Conservation (phyloP, 2,113 vertebrate genomes). For the Pterocles burchelli region DNA sequence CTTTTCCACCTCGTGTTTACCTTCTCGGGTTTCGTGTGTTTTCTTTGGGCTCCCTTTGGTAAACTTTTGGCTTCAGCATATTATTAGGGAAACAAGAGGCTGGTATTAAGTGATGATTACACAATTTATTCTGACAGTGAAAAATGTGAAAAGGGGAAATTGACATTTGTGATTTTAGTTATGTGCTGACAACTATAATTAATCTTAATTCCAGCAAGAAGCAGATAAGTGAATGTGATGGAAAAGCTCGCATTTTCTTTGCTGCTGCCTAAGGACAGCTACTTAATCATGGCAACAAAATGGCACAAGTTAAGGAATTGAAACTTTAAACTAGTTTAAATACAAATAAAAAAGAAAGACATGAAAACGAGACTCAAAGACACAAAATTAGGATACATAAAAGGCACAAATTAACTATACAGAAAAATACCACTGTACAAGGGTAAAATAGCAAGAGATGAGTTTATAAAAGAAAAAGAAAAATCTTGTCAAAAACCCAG, state of each 20-base stretch:
- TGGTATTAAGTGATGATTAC: constrained; percentile 68
- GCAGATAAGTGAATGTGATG: constrained; percentile 61
- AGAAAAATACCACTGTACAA: neutral
- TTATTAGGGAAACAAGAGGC: constrained; percentile 66
- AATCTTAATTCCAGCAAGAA: constrained; percentile 61
- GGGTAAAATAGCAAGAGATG: neutral
- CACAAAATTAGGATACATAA: neutral
- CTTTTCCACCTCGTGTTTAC: neutral
- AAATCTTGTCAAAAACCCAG: neutral
- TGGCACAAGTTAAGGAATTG: neutral
- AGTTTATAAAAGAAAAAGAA: neutral
- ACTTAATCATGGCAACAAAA: constrained; percentile 39
- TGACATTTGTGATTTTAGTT: constrained; percentile 67
- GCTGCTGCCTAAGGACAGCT: constrained; percentile 25
- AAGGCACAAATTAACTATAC: neutral
- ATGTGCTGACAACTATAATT: constrained; percentile 66
- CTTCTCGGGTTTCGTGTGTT: constrained; percentile 38
- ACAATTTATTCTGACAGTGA: constrained; percentile 70
- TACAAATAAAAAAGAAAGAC: neutral
- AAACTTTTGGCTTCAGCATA: constrained; percentile 38
- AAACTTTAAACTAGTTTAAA: neutral
- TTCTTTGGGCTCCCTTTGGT: constrained; percentile 50
- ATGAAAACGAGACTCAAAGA: neutral
- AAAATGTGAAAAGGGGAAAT: constrained; percentile 68
- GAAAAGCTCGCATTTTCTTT: constrained; percentile 31